These are phyloP conservation scores for Luffia ferchaultella DNA, from an alignment of 2,888 invertebrate genomes.

Conservation along the genomic window DNA sequence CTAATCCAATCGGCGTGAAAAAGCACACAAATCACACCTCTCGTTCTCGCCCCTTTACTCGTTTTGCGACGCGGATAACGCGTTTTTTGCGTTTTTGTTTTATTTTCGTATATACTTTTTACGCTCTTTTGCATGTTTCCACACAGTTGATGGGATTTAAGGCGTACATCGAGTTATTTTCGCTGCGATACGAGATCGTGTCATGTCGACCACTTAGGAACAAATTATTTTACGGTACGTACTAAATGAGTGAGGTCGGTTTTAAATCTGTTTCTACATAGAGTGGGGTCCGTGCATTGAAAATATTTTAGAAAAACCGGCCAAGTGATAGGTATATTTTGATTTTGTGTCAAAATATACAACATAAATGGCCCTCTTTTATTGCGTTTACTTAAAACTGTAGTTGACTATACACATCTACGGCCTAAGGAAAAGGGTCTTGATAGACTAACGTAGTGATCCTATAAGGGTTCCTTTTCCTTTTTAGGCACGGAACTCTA, in stretches of 20 bases:
- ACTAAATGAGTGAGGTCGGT: neutral
- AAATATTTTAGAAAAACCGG: neutral
- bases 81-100: neutral
- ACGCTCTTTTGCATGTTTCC: neutral
- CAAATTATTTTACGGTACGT: neutral
- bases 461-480: too few species aligned
- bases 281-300: neutral
- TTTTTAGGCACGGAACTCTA: too few species aligned
- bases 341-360: neutral
- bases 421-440: too few species aligned
- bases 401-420: too few species aligned
- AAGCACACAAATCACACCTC: slow-evolving; percentile 59
- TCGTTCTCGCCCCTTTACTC: slow-evolving; percentile 25
- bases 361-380: neutral
- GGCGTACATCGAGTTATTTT: neutral
- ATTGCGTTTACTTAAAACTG: neutral
- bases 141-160: neutral
- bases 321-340: neutral
- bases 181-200: neutral
- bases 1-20: slow-evolving; percentile 45
- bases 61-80: neutral
- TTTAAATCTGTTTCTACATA: neutral
- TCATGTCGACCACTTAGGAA: neutral
- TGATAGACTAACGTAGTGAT: too few species aligned
- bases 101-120: too few species aligned